These are phyloP conservation scores for Vicugna pacos DNA, from an alignment of 2,113 vertebrate species.

Conservation along the genomic window DNA sequence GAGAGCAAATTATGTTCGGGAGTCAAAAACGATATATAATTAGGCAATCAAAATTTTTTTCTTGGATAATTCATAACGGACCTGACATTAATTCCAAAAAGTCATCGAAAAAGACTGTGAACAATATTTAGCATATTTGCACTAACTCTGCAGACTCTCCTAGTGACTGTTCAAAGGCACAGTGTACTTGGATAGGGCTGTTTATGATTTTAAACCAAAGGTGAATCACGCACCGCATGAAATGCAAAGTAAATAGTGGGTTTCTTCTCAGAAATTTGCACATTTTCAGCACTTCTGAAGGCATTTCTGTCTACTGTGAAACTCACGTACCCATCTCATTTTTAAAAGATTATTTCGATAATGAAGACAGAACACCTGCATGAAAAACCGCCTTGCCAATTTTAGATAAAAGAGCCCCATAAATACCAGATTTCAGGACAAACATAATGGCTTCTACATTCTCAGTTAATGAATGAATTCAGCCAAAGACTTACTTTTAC, in stretches of 20 bases:
- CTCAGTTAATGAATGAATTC: neutral
- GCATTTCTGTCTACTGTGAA: neutral
- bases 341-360: neutral
- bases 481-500: neutral
- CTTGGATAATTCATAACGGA: neutral
- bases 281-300: neutral
- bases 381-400: neutral
- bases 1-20: neutral
- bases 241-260: neutral
- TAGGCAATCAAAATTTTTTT: neutral
- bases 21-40: neutral
- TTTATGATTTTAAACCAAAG: neutral
- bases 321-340: neutral
- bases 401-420: neutral
- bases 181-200: neutral
- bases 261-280: constrained; percentile 13
- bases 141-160: neutral
- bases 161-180: neutral
- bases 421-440: neutral
- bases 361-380: neutral
- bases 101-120: neutral
- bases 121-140: neutral
- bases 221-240: neutral
- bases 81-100: neutral
- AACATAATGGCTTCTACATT: neutral